Base-by-base conservation (phyloP, 2,113 vertebrate species). In the Syngnathus typhle region DNA sequence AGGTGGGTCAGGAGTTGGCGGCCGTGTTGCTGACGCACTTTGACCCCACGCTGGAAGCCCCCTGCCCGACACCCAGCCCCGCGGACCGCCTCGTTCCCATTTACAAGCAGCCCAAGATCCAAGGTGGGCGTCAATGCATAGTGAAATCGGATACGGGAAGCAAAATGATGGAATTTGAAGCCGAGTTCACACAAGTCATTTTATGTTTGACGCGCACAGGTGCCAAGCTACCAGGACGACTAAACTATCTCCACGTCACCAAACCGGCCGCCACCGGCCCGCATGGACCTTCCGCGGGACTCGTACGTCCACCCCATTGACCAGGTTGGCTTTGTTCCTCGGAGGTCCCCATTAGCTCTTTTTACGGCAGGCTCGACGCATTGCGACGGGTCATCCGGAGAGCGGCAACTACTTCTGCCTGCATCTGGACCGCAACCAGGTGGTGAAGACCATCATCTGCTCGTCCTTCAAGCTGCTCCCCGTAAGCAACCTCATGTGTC, bases 1-100 rank as follows among this genome's bases (percentile, higher is more conserved):
- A 99, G 77, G 83, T 98, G 59, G 96, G 97, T 21, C 92, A 80
- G 70, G 91, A 93, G 36, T 89, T 98, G 77, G 96, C 96, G 3
- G 81, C 82, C 21, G 69, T 58, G 7, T 72, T 98, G 89, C 89
- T 97, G 73, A 73, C 43, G 37, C 84, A 93, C 39, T 91, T 98
- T 7, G 95, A 95, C 80, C 93, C 93, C 6, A 91, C 85, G 5
- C 59, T 75, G 44, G 89, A 92, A 56, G 75, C 80, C 16, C 4
- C 56, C 10, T 64, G 54, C 0, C 51, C 87, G 12, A 71, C 81
- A 0, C 71, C 86, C 0, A 68, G 88, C 13, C 86, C 84, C 2
- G 46, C 51, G 10, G 90, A 92, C 9, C 83, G 68, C 21, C 92
- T 95, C 19, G 77, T 93, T 27, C 93, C 94, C 1, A 46, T 88